Evolutionary conservation across 2,797 vertebrate species (phyloP), one percentile per base, ranked within the genome.

Genomic region (Poecilia gillii): DNA sequence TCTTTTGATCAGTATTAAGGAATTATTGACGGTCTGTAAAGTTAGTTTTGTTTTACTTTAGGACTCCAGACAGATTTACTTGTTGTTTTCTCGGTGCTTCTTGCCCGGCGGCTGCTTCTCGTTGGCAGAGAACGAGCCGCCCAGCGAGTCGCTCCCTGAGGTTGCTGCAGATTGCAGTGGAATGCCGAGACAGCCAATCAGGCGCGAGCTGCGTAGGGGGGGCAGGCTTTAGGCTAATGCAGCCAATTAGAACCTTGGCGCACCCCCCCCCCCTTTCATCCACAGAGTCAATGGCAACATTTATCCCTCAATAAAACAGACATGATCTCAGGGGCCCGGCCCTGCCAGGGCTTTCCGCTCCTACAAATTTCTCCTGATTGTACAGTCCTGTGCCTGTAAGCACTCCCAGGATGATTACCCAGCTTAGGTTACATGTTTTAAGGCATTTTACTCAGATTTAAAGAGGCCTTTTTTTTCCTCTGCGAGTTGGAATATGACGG

Each of bases 291-390:
- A 92, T 92, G 90, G 91, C 89, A 91, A 90, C 92, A 93, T 92
- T 94, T 92, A 94, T 92, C 93, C 91, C 82, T 85, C 90, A 92
- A 93, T 91, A 93, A 94, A 92, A 93, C 85, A 92, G 90, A 91
- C 91, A 86, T 93, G 91, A 92, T 88, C 88, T 89, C 88, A 90
- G 89, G 90, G 89, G 88, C 83, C 78, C 14, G 73, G 75, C 74
- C 75, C 76, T 81, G 90, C 89, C 90, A 90, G 86, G 76, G 88
- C 83, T 91, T 94, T 91, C 90, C 87, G 79, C 90, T 87, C 74
- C 83, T 85, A 83, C 91, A 91, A 80, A 92, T 91, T 86, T 89
- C 72, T 75, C 74, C 81, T 93, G 91, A 93, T 93, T 93, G 93
- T 92, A 89, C 92, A 87, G 85, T 74, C 79, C 87, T 77, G 82